A percentile compares a stretch with the other conserved stretches of the same genome.
Conservation (phyloP, 2,113 vertebrate species). For the Euleptes europaea region DNA sequence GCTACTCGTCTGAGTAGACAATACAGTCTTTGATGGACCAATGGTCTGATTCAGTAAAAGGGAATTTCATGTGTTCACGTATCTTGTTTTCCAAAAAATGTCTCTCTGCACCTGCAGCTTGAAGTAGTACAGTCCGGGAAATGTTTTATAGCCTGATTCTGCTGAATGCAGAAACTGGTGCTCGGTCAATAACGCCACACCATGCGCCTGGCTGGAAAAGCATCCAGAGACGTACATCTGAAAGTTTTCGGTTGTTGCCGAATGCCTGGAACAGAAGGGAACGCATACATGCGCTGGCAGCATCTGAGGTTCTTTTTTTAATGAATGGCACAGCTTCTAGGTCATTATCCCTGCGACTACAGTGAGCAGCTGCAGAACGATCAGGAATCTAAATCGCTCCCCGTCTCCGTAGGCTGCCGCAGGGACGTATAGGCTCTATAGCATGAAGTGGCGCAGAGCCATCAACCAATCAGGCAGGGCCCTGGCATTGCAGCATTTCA, state of each 20-base stretch:
- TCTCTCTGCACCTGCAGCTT: background rate
- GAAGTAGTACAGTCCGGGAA: background rate
- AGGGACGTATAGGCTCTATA: constrained; percentile 39
- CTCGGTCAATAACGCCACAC: accelerated
- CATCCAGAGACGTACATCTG: constrained; percentile 42
- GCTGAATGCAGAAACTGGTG: background rate
- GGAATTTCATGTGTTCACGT: too few relatives aligned
- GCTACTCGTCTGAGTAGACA: too few relatives aligned
- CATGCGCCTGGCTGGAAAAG: background rate
- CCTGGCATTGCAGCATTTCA: constrained; percentile 54
- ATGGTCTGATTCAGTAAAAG: too few relatives aligned
- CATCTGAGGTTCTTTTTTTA: constrained; percentile 67
- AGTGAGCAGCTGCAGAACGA: constrained; percentile 68
- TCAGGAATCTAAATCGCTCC: constrained; percentile 69
- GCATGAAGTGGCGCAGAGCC: constrained; percentile 44
- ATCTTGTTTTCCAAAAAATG: background rate
- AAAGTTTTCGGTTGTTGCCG: constrained; percentile 64
- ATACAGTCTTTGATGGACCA: too few relatives aligned
- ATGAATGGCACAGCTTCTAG: constrained; percentile 67
- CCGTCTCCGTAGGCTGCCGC: constrained; percentile 61
- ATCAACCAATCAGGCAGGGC: constrained; percentile 62
- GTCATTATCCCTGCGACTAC: constrained; percentile 69
- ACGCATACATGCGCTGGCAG: constrained; percentile 54
- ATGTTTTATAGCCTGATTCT: background rate
- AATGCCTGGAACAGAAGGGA: constrained; percentile 59